Base-by-base conservation (phyloP, 1,140 invertebrate species). In the Callitettix versicolor region DNA sequence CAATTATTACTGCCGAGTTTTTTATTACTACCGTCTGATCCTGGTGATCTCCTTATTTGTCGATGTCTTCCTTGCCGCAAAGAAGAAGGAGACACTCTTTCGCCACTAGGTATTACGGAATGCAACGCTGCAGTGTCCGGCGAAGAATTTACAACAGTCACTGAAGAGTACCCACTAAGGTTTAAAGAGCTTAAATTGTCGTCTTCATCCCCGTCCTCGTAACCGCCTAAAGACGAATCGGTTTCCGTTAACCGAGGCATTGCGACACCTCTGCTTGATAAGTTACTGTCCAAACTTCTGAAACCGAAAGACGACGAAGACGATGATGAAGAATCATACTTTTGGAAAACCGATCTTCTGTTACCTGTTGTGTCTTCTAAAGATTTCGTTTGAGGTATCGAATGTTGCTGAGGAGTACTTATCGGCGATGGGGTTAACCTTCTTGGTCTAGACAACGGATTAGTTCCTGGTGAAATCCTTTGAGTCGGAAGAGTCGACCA, bases 291-390 rank as follows among this genome's bases (percentile, higher is more conserved):
- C 49, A 79, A 65, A 59, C 76, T 78, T 43, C 77, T 61, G 58
- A 79, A 78, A 0, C 76, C 76, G 63, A 78, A 70, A 0, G 76
- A 76, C 21, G 72, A 75, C 0, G 76, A 76, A 0, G 75, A 77
- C 0, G 76, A 77, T 3, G 76, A 78, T 0, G 76, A 77, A 0
- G 76, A 77, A 24, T 76, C 76, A 0, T 71, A 62, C 38, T 79
- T 74, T 54, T 77, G 75, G 55, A 78, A 78, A 44, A 75, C 71
- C 20, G 68, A 69, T 30, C 76, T 62, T 41, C 76, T 64, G 9
- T 64, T 67, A 15, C 70, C 68, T 1, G 72, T 71, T 6, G 71
- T 72, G 49, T 79, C 76, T 59, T 79, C 77, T 36, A 79, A 56
- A 11, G 75, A 77, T 64, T 76, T 78, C 0, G 76, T 72, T 55